Conservation (phyloP, 37 sponge, comb jelly and placozoan genomes). For the Spongia lamella region DNA sequence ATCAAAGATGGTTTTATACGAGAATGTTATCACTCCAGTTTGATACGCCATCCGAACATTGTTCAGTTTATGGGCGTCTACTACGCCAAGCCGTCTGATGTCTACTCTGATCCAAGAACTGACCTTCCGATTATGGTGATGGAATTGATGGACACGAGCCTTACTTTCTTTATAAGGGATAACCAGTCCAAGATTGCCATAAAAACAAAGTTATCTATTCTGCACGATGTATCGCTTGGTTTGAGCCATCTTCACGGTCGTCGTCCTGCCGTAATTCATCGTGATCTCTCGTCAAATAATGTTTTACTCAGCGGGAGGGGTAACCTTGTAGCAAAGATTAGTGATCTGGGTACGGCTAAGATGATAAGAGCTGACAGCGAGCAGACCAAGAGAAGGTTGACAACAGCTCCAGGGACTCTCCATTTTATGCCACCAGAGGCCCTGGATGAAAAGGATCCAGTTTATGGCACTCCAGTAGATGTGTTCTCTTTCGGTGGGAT, state of each 20-base stretch:
- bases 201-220: background rate
- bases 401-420: slow-evolving; percentile 6
- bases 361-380: background rate
- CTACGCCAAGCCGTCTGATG: no score
- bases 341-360: slow-evolving; percentile 16
- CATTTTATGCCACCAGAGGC: slow-evolving; percentile 25
- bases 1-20: no score
- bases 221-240: slow-evolving; percentile 20
- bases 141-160: no score
- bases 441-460: no score
- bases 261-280: slow-evolving; percentile 13
- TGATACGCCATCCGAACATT: no score
- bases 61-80: no score
- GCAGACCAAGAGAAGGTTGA: slow-evolving; percentile 10
- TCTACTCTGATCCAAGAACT: no score
- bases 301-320: slow-evolving; percentile 17
- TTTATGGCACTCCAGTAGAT: slow-evolving; percentile 1
- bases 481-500: slow-evolving; percentile 18
- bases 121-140: no score
- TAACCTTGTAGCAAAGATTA: slow-evolving; percentile 8
- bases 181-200: background rate
- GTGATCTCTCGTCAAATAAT: slow-evolving; percentile 25
- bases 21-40: no score
- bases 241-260: slow-evolving; percentile 15
- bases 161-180: no score